Base-by-base conservation (phyloP, 2,888 invertebrate genomes). In the Phrixothrix hirtus region DNA sequence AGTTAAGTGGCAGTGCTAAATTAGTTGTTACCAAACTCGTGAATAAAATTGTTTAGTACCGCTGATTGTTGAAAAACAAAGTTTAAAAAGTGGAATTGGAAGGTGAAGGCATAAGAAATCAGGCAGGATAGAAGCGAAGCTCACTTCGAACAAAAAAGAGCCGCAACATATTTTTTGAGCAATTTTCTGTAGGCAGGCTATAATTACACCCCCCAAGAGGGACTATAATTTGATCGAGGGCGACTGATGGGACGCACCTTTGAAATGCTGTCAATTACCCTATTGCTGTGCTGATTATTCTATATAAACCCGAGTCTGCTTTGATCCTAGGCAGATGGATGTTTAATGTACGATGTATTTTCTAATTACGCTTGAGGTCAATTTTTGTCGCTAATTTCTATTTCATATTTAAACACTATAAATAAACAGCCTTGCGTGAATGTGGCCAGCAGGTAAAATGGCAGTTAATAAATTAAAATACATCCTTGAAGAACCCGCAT, bases 201-300 rank as follows among this genome's bases (percentile, higher is more conserved):
- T 74, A 74, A 74, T 74, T 74, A 74, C 72, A 72, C 70, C 72
- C 73, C 71, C 72, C 67, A 65, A 68, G 69, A 69, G 63, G 64
- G 66, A 63, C 72, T 72, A 72, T 74, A 74, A 73, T 74, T 73
- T 71, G 67, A 69, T 68, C 64, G 70, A 70, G 71, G 72, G 71
- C 70, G 71, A 31, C 66, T 63, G 45, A 41, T 35, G 65, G 66
- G 63, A 64, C 67, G 69, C 70, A 72, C 71, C 72, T 73, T 73
- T 73, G 70, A 73, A 72, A 67, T 70, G 62, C 71, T 71, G 71
- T 72, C 73, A 73, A 73, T 73, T 72, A 72, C 67, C 65, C 62
- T 62, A 39, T 44, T 43, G 27, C 46, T 34, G 37, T 38, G 37
- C 51, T 60, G 56, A 58, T 49, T 57, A 55, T 49, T 36, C 56